phyloP scores from a whole-genome alignment of 2,888 invertebrate species.

The Hypomecis punctinalis region DNA sequence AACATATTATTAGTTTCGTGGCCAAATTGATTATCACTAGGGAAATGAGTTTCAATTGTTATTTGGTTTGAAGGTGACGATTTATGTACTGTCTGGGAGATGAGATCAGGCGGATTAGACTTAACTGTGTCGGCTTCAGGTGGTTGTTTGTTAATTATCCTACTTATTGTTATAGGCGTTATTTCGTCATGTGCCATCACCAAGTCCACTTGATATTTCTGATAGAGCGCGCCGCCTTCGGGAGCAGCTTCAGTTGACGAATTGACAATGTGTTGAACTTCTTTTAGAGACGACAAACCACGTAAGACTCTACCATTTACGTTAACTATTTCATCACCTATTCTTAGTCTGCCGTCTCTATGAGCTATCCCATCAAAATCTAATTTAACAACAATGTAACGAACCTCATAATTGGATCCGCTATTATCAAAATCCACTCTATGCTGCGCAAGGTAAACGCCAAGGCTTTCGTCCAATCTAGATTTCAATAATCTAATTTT shows the following conservation, averaged over 20 bases:
- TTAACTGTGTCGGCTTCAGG: conserved; percentile 59
- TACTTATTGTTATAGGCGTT: conserved; percentile 80
- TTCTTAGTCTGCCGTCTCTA: conserved; percentile 91
- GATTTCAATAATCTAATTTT: conserved; percentile 88
- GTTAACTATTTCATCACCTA: conserved; percentile 95
- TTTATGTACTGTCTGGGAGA: conserved; percentile 77
- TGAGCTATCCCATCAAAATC: conserved; percentile 88
- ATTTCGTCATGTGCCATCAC: conserved; percentile 88
- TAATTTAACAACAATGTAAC: conserved; percentile 87
- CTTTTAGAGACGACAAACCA: conserved; percentile 88
- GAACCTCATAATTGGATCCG: conserved; percentile 84
- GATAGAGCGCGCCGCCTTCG: conserved; percentile 70
- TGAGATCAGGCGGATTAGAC: conserved; percentile 77
- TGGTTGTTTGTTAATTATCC: conserved; percentile 72
- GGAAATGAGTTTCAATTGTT: conserved; percentile 79
- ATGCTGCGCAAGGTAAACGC: conserved; percentile 89
- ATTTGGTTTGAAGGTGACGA: conserved; percentile 73
- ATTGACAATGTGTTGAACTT: conserved; percentile 85
- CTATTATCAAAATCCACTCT: conserved; percentile 81
- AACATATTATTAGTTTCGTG: conserved; percentile 50
- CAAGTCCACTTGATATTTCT: conserved; percentile 84
- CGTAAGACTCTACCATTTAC: conserved; percentile 93
- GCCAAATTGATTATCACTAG: conserved; percentile 67
- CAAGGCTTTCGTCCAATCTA: conserved; percentile 88
- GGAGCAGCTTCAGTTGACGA: conserved; percentile 77